phyloP scores from a whole-genome alignment of 92 coral and sea anemone species.

The Epizoanthus fatuus region DNA sequence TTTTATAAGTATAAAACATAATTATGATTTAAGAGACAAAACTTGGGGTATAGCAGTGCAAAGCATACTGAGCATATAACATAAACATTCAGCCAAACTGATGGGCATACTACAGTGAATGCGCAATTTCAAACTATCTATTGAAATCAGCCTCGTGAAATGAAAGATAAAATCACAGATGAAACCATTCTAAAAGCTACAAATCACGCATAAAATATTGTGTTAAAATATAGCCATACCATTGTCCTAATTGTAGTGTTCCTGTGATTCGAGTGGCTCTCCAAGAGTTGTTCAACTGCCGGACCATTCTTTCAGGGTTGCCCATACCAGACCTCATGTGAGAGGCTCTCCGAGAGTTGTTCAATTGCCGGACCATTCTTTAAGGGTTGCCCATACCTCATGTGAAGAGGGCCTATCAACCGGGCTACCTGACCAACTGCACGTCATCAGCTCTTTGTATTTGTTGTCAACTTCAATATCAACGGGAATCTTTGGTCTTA shows the following conservation, averaged over 20 bases:
- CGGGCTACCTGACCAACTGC: slow-evolving; percentile 87
- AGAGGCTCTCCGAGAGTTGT: not conserved
- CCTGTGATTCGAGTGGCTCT: not conserved
- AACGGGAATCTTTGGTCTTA: slow-evolving; percentile 87
- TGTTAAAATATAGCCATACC: slow-evolving; percentile 3
- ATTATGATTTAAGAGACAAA: too few relatives aligned
- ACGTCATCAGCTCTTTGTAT: slow-evolving; percentile 91
- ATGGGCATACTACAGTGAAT: not conserved
- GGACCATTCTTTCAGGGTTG: not conserved
- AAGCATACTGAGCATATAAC: too few relatives aligned
- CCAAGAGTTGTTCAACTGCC: not conserved
- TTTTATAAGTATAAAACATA: too few relatives aligned
- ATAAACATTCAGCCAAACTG: not conserved
- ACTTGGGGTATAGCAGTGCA: too few relatives aligned
- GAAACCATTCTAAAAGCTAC: slow-evolving; percentile 14
- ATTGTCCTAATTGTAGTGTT: not conserved
- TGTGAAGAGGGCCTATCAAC: slow-evolving; percentile 82
- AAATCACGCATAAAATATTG: slow-evolving; percentile 1
- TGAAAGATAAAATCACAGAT: too few relatives aligned
- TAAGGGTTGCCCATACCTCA: slow-evolving; percentile 46
- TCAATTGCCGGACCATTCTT: slow-evolving; percentile 55
- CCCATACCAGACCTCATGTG: not conserved
- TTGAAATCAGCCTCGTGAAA: not conserved
- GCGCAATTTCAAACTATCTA: not conserved
- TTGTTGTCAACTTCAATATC: slow-evolving; percentile 87